These are phyloP conservation scores for Papilio demoleus DNA, from an alignment of 2,888 invertebrate genomes.

Conservation along the genomic window DNA sequence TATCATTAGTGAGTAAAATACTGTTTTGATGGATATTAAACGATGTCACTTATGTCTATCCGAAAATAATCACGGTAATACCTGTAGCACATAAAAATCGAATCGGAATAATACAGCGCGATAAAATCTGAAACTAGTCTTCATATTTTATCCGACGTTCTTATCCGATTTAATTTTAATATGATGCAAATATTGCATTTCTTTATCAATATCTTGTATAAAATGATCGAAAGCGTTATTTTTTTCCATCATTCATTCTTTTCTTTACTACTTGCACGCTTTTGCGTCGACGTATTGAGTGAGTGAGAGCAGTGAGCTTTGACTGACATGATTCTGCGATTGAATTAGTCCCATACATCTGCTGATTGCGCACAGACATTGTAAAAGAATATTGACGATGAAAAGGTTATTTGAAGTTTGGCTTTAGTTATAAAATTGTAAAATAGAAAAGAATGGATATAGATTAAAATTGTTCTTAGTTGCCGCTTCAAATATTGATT, in stretches of 20 bases:
- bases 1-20: not conserved
- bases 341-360: slow-evolving; percentile 31
- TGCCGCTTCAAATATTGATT: too few species aligned
- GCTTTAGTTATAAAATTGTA: not conserved
- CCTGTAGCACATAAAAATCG: not conserved
- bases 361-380: slow-evolving; percentile 33
- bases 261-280: not conserved
- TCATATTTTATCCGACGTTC: not conserved
- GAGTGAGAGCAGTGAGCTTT: slow-evolving; percentile 7
- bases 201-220: not conserved
- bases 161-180: not conserved
- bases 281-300: not conserved
- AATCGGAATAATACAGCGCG: not conserved
- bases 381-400: slow-evolving; percentile 27
- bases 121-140: not conserved
- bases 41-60: not conserved
- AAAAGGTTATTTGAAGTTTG: slow-evolving; percentile 20
- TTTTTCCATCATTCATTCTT: too few species aligned
- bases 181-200: not conserved
- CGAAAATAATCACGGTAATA: not conserved
- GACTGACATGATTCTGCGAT: slow-evolving; percentile 27
- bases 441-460: not conserved
- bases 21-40: not conserved
- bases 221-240: not conserved
- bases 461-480: too few species aligned